A percentile compares a stretch with the other conserved stretches of the same genome.
These are phyloP conservation scores for Rhinatrema bivittatum DNA, from an alignment of 2,797 vertebrate genomes.

Conservation along the genomic window DNA sequence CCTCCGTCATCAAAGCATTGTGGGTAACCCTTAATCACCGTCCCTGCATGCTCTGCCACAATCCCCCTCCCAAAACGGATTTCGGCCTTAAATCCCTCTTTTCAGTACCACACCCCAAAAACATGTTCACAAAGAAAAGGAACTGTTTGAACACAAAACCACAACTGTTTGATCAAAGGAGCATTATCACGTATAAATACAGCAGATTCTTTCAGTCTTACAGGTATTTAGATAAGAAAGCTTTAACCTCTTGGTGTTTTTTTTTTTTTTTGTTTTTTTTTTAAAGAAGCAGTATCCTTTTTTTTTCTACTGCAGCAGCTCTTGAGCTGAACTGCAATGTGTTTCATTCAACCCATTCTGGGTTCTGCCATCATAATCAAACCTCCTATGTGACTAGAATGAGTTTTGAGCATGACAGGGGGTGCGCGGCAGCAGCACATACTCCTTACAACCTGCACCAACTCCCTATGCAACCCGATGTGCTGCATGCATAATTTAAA, in stretches of 20 bases:
- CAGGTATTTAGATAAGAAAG: constrained; percentile 14
- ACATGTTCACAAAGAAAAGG: constrained; percentile 34
- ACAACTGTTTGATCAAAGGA: constrained; percentile 38
- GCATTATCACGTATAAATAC: constrained; percentile 23
- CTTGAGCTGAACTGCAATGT: not conserved
- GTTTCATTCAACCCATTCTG: not conserved
- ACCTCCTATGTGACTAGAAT: too few relatives aligned
- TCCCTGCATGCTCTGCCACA: constrained; percentile 30
- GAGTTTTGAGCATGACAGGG: too few relatives aligned
- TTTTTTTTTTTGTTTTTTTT: too few relatives aligned
- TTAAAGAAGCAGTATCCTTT: not conserved
- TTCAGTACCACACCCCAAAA: constrained; percentile 30
- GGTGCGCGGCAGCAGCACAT: too few relatives aligned
- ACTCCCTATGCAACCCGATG: too few relatives aligned
- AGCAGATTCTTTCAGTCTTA: constrained; percentile 10
- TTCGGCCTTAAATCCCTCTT: constrained; percentile 36
- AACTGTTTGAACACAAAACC: constrained; percentile 28
- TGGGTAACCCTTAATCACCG: constrained; percentile 26
- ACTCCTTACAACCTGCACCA: too few relatives aligned
- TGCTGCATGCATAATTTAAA: too few relatives aligned
- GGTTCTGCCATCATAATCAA: not conserved
- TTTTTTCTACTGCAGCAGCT: not conserved
- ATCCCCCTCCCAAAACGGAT: constrained; percentile 20
- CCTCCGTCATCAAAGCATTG: constrained; percentile 24
- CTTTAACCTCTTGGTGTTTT: not conserved